Conservation (phyloP, 2,113 vertebrate species). For the Cettia cetti region DNA sequence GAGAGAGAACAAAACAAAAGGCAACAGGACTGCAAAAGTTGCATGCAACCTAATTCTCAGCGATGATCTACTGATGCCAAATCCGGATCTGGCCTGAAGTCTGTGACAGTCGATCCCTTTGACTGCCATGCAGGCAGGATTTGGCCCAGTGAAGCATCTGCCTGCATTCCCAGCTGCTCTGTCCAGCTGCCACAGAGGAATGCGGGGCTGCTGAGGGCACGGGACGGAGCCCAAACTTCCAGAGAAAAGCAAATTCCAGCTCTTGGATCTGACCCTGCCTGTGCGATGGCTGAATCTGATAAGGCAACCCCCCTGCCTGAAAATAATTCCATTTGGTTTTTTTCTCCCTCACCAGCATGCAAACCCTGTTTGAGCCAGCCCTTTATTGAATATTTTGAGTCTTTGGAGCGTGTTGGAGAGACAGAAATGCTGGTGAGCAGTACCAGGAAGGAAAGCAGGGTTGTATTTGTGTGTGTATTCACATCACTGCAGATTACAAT, state of each 20-base stretch:
- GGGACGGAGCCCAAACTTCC: background rate
- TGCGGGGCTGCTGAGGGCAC: background rate
- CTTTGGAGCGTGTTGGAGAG: background rate
- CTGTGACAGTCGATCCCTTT: background rate
- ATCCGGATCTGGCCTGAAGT: background rate
- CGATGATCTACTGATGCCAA: background rate
- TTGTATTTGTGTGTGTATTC: background rate
- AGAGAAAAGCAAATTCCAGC: background rate
- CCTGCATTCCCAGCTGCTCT: conserved; percentile 50
- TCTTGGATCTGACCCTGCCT: background rate
- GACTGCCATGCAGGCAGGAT: background rate
- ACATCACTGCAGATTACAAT: background rate
- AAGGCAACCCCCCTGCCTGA: background rate
- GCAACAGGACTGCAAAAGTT: background rate
- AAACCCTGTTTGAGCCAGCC: background rate
- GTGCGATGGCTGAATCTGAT: accelerated
- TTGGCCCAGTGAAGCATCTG: background rate
- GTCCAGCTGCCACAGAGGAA: conserved; percentile 10
- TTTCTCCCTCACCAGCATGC: background rate
- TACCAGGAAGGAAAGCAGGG: background rate
- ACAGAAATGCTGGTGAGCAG: accelerated
- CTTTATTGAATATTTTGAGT: background rate
- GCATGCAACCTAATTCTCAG: background rate
- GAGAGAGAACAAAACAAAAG: background rate
- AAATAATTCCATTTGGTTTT: background rate